Conservation (phyloP, 2,797 vertebrate genomes). For the Halcyon badia region DNA sequence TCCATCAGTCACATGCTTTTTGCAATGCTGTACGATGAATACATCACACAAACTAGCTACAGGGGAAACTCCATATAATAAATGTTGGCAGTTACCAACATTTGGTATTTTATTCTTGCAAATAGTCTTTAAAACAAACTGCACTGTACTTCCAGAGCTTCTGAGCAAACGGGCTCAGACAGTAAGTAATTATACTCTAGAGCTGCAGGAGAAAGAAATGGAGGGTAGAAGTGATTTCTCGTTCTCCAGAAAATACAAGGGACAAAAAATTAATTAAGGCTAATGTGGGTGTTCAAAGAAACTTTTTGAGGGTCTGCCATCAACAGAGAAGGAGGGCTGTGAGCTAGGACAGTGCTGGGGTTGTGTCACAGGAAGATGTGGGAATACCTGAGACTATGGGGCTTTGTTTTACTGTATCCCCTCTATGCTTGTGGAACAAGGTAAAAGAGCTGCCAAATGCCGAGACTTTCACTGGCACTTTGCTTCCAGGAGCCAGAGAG, state of each 20-base stretch:
- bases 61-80: background rate
- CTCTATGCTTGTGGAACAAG: background rate
- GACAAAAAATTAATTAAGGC: fast-evolving
- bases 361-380: background rate
- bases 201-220: background rate
- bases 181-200: background rate
- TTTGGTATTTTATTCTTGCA: conserved; percentile 1
- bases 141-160: background rate
- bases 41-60: background rate
- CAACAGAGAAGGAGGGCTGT: background rate
- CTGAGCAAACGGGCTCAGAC: background rate
- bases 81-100: background rate
- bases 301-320: background rate
- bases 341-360: background rate
- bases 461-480: background rate
- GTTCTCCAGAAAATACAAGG: background rate
- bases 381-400: background rate
- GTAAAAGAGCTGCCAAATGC: background rate
- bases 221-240: background rate
- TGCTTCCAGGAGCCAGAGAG: background rate
- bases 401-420: background rate
- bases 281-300: background rate
- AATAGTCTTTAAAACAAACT: conserved; percentile 1
- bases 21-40: background rate
- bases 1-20: background rate